phyloP scores from a whole-genome alignment of 2,888 invertebrate genomes.

The Microdon myrmicae region DNA sequence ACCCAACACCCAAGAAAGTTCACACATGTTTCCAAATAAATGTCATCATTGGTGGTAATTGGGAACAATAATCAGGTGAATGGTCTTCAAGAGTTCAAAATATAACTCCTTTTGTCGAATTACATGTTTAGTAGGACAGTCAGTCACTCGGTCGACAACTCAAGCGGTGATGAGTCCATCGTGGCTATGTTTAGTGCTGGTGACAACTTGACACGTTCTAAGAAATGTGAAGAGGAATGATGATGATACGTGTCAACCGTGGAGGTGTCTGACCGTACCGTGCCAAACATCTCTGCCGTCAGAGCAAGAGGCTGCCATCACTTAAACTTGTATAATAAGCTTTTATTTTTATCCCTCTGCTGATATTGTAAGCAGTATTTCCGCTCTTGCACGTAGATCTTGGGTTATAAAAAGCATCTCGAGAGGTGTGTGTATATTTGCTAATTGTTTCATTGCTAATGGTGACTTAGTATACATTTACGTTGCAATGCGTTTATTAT shows the following conservation, averaged over 20 bases:
- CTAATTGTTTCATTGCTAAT: no score
- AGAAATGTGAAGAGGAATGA: constrained; percentile 13
- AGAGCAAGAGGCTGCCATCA: constrained; percentile 28
- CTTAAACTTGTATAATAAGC: constrained; percentile 48
- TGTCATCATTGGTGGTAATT: constrained; percentile 6
- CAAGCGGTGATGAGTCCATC: no score
- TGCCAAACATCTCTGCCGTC: constrained; percentile 5
- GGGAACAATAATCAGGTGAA: constrained; percentile 32
- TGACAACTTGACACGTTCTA: constrained; percentile 40
- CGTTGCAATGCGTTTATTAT: no score
- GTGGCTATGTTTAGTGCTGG: constrained; percentile 24
- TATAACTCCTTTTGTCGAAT: no score
- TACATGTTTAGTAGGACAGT: constrained; percentile 41
- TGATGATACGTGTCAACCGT: constrained; percentile 19
- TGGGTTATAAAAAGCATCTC: no score
- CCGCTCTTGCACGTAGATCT: no score
- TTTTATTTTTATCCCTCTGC: constrained; percentile 48
- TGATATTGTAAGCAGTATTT: no score
- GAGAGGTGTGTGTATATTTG: no score
- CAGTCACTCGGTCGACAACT: constrained; percentile 33
- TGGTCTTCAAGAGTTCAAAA: no score
- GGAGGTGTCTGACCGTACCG: constrained; percentile 15
- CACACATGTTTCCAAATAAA: not conserved
- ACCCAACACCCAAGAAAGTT: no score
- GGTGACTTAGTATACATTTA: no score